Conservation (phyloP, 2,888 invertebrate species). For the Priocnemis perturbator region DNA sequence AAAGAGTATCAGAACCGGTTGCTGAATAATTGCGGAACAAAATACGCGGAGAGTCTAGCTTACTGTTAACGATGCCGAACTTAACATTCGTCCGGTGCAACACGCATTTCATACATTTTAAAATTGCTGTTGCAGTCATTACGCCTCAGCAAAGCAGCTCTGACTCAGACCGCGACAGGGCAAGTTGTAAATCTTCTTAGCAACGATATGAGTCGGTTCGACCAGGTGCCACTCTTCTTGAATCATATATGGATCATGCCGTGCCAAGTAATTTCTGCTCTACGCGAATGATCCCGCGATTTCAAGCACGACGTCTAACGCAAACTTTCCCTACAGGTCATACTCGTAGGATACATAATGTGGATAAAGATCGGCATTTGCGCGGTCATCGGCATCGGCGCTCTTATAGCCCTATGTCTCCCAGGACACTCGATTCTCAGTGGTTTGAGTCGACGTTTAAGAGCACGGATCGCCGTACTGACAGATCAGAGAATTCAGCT, state of each 20-base stretch:
- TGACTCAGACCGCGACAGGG: constrained; percentile 85
- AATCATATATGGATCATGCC: constrained; percentile 94
- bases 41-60: no score
- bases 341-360: constrained; percentile 57
- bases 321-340: constrained; percentile 42
- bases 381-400: constrained; percentile 86
- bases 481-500: constrained; percentile 94
- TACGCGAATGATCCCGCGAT: not conserved
- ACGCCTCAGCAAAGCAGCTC: constrained; percentile 82
- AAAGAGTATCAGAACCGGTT: no score
- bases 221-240: constrained; percentile 87
- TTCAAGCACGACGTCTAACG: not conserved
- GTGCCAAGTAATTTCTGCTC: constrained; percentile 76
- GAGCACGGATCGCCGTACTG: constrained; percentile 87
- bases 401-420: constrained; percentile 86
- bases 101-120: not conserved
- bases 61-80: not conserved
- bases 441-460: constrained; percentile 74
- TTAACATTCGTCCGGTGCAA: not conserved
- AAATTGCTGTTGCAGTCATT: constrained; percentile 29
- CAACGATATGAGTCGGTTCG: constrained; percentile 95
- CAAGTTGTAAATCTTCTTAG: constrained; percentile 95
- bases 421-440: constrained; percentile 84
- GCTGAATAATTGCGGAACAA: no score
- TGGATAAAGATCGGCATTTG: constrained; percentile 72